Evolutionary conservation across 2,113 vertebrate species (phyloP), one percentile per base, ranked within the genome.

Genomic region (Hyla sarda): DNA sequence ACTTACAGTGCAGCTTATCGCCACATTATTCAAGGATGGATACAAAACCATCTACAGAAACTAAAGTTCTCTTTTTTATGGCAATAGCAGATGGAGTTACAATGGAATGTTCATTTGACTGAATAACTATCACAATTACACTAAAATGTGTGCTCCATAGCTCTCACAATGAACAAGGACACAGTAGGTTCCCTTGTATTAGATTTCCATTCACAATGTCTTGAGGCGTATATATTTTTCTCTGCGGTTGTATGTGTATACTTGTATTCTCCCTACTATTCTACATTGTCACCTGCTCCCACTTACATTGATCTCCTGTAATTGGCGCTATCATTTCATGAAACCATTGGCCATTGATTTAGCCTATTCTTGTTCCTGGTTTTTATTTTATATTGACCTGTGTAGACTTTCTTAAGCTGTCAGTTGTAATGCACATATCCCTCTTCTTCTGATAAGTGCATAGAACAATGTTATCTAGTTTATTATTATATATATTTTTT

Each of bases 221-320:
- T n/a, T 8, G 28, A 17, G 28, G 14, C 62, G 14, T 25, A 67
- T 67, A 67, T 67, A 16, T 67, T 30, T 17, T 69, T 23, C 30
- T 34, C 6, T 34, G 17, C 1, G 14, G 30, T 34, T 69, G 17
- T 69, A 69, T 69, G 17, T 69, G 65, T 69, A 21, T 34, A 34
- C 32, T 34, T 69, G 65, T 37, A 69, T 16, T 2, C 30, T 34
- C 34, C 65, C 30, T 21, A 69, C 65, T 34, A 34, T 69, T 69
- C 65, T 34, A 6, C 65, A 69, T 69, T 69, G 65, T 34, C 65
- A 69, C 65, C 65, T 67, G 62, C 62, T 34, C 2, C 12, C 62
- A 67, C 28, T 67, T 67, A 34, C 65, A 69, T 69, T 21, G 65
- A 69, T 69, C 65, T 34, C 65, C 30, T 67, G 30, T 69, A 69